A percentile compares a stretch with the other conserved stretches of the same genome.
These are phyloP conservation scores for Phalacrocorax pelagicus DNA, from an alignment of 2,113 vertebrate species.

Conservation along the genomic window DNA sequence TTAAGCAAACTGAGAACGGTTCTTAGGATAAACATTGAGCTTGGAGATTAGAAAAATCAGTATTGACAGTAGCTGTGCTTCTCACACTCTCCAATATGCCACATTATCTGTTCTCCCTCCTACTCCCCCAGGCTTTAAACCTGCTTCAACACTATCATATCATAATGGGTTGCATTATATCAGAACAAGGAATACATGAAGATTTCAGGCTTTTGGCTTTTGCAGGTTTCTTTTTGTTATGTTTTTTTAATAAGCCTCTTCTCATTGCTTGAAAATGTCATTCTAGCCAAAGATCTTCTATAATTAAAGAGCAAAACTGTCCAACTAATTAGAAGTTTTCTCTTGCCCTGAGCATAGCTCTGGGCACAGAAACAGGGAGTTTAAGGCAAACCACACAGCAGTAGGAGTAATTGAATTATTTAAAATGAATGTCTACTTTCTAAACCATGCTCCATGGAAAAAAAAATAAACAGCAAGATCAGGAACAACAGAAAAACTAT, in stretches of 20 bases:
- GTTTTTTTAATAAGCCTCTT: conserved; percentile 6
- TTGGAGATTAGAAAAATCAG: neutral
- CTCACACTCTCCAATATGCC: neutral
- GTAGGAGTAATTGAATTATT: conserved; percentile 58
- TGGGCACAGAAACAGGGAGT: conserved; percentile 40
- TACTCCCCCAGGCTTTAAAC: neutral
- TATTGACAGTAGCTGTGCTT: neutral
- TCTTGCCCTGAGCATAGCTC: conserved; percentile 41
- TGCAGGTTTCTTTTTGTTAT: neutral
- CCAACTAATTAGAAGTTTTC: conserved; percentile 59
- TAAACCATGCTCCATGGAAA: neutral
- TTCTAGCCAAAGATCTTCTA: conserved; percentile 33
- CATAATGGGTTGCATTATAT: neutral
- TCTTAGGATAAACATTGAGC: neutral
- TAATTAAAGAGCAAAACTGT: conserved; percentile 67
- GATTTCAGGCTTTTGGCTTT: neutral
- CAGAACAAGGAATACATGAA: conserved; percentile 3
- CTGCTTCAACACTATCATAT: neutral
- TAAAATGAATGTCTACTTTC: conserved; percentile 44
- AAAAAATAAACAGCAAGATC: neutral
- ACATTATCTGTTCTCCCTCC: neutral
- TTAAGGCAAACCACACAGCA: conserved; percentile 34
- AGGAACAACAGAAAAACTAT: neutral
- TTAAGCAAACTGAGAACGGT: neutral
- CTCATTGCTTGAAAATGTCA: conserved; percentile 3